phyloP scores from a whole-genome alignment of 2,113 vertebrate species.

The Erpornis zantholeuca region DNA sequence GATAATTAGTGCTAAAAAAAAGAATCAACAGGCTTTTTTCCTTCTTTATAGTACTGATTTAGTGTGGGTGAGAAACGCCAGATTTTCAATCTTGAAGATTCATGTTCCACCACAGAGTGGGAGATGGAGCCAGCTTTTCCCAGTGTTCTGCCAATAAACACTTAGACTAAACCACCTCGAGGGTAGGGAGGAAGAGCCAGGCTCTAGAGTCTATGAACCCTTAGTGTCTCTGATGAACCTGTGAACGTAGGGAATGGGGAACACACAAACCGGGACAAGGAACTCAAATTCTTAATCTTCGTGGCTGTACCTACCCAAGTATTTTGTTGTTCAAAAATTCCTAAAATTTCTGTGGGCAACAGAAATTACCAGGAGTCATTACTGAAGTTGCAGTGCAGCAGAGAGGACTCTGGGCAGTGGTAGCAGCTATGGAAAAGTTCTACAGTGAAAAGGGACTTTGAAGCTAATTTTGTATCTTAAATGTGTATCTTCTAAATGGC shows the following conservation, averaged over 20 bases:
- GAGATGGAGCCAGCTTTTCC: conserved; percentile 35
- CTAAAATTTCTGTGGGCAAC: not conserved
- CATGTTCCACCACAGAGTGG: conserved; percentile 19
- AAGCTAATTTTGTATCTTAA: not conserved
- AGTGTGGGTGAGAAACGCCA: conserved; percentile 36
- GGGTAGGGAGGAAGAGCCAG: not conserved
- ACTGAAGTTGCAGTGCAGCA: not conserved
- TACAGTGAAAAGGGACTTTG: not conserved
- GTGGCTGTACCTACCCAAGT: not conserved
- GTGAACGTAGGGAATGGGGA: not conserved
- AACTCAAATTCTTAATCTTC: not conserved
- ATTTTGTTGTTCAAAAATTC: not conserved
- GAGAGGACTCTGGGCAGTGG: not conserved
- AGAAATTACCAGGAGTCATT: not conserved
- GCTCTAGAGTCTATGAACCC: not conserved
- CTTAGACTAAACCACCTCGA: not conserved
- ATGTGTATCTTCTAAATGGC: not conserved
- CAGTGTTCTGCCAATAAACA: not conserved
- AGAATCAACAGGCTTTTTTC: not conserved
- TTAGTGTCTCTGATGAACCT: not conserved
- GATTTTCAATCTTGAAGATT: conserved; percentile 33
- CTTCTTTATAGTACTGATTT: conserved; percentile 46
- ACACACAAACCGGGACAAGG: not conserved
- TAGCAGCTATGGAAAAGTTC: not conserved
- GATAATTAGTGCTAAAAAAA: conserved; percentile 43